Conservation (phyloP, 2,888 invertebrate genomes). For the Brachypalpus laphriformis region DNA sequence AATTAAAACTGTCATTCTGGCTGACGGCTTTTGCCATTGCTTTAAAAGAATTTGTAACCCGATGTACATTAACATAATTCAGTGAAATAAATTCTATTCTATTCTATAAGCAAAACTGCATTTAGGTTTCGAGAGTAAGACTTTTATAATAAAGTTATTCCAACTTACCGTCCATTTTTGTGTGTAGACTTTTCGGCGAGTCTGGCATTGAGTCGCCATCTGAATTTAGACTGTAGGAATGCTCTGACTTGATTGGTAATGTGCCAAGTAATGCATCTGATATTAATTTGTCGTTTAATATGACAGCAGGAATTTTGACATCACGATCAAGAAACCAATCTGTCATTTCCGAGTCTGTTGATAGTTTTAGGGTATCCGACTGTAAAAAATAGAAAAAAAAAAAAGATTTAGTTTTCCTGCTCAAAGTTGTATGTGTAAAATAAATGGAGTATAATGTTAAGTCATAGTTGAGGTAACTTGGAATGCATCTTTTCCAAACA, state of each 20-base stretch:
- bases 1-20: too few species aligned
- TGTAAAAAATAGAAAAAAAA: constrained; percentile 81
- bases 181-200: constrained; percentile 86
- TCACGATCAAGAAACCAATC: constrained; percentile 89
- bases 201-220: constrained; percentile 89
- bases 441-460: too few species aligned
- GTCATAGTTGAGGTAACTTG: too few species aligned
- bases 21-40: too few species aligned
- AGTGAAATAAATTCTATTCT: too few species aligned
- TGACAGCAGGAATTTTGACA: constrained; percentile 86
- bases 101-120: too few species aligned
- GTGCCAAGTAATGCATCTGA: constrained; percentile 89
- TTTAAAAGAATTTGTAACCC: too few species aligned
- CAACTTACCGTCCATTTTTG: constrained; percentile 88
- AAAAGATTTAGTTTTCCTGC: constrained; percentile 20
- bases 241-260: constrained; percentile 93
- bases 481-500: too few species aligned
- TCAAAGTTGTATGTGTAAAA: too few species aligned
- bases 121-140: too few species aligned
- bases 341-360: constrained; percentile 86
- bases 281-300: constrained; percentile 92
- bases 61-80: too few species aligned
- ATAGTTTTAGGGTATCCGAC: constrained; percentile 86
- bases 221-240: constrained; percentile 93
- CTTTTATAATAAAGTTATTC: too few species aligned